Base-by-base conservation (phyloP, 2,797 vertebrate genomes). In the Acanthiza pusilla region DNA sequence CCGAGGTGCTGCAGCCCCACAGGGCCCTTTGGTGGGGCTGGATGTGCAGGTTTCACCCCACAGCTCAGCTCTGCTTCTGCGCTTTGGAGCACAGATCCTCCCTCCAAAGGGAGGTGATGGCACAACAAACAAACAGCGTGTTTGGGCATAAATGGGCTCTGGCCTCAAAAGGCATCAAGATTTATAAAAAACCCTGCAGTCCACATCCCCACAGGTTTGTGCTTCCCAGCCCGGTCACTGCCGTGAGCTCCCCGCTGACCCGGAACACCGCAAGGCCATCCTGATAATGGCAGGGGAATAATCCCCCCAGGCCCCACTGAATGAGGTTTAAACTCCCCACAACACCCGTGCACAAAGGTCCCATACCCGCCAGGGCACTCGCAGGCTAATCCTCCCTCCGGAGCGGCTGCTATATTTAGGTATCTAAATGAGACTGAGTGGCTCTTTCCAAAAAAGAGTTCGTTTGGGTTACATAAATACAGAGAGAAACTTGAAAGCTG, bases 361-460 rank as follows among this genome's bases (percentile, higher is more conserved):
- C 61, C 67, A 48, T 75, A 78, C 51, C 55, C 70, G 0, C 45
- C 79, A 81, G 85, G 63, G 87, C 76, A 66, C 85, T 81, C 1
- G 0, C 74, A 51, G 60, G 85, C 86, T 90, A 91, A 95, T 91
- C 88, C 61, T 89, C 38, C 86, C 74, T 65, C 48, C 3, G 2
- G 45, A 95, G 53, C 3, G 0, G 84, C 92, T 36, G 77, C 94
- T 96, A 94, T 94, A 94, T 95, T 97, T 95, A 96, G 96, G 81
- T 71, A 85, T 58, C 93, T 92, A 92, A 94, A 95, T 92, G 86
- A 93, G 84, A 90, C 86, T 74, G 77, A 91, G 77, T 7, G 74
- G 60, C 72, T 94, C 89, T 89, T 93, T 94, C 94, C 93, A 93
- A 94, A 95, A 96, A 95, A 95, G 67, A 96, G 94, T 85, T 89